Conservation (phyloP, 2,888 invertebrate genomes). For the Tinea semifulvella region DNA sequence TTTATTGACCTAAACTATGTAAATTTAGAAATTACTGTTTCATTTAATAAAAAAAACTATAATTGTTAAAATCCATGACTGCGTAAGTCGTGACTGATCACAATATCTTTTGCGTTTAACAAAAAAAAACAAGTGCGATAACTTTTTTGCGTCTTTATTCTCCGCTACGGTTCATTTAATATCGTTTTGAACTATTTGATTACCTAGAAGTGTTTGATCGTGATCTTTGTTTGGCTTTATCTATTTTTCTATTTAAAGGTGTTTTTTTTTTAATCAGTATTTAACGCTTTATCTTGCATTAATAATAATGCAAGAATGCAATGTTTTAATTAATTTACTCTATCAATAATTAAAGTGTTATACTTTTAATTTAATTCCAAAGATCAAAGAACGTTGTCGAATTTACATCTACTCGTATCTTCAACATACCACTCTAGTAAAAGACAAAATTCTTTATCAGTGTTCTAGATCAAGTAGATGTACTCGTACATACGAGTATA, state of each 20-base stretch:
- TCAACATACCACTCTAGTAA: no score
- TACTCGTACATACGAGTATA: no score
- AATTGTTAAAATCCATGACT: not conserved
- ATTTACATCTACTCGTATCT: no score
- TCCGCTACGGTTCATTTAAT: not conserved
- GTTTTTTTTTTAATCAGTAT: not conserved
- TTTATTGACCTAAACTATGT: no score
- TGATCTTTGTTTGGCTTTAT: not conserved
- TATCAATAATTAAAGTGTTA: no score
- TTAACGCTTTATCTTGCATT: no score
- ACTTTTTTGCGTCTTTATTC: not conserved
- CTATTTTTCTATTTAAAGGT: not conserved
- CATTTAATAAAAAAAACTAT: not conserved
- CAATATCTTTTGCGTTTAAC: not conserved
- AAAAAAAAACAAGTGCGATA: not conserved
- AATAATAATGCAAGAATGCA: no score
- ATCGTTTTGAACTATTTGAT: not conserved
- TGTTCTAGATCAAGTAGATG: no score
- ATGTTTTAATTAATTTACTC: no score
- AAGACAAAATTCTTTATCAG: no score
- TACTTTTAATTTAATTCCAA: no score
- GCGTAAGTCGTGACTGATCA: not conserved
- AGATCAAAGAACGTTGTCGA: no score
- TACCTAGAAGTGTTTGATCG: not conserved
- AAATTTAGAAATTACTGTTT: not conserved